These are phyloP conservation scores for Hypercompe scribonia DNA, from an alignment of 2,888 invertebrate species.

Conservation along the genomic window DNA sequence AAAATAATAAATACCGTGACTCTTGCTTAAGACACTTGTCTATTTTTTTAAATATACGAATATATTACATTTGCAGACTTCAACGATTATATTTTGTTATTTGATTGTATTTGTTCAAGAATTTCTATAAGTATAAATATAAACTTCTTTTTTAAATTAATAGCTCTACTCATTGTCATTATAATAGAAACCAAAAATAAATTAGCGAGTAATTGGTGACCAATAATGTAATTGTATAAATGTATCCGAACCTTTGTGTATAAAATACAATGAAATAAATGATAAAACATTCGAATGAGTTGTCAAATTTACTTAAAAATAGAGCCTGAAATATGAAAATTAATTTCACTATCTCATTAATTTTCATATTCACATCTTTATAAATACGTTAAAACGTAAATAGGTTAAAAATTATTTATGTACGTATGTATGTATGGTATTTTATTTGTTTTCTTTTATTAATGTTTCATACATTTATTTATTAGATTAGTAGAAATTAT, in stretches of 20 bases:
- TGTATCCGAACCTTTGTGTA: neutral
- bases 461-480: no score
- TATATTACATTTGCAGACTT: neutral
- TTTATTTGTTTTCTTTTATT: no score
- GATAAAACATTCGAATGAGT: neutral
- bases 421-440: no score
- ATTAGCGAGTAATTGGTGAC: constrained; percentile 12
- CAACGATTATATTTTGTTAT: no score
- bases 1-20: no score
- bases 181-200: neutral
- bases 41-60: neutral
- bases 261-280: constrained; percentile 7
- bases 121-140: neutral
- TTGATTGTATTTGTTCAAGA: neutral
- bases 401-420: no score
- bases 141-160: neutral
- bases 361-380: no score
- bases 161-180: neutral
- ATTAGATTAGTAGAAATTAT: no score
- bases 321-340: neutral
- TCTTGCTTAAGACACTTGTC: neutral
- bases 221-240: constrained; percentile 1
- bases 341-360: no score
- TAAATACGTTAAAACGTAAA: no score
- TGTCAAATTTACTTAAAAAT: neutral